Conservation (phyloP, 2,797 vertebrate genomes). For the Diplodus puntazzo region DNA sequence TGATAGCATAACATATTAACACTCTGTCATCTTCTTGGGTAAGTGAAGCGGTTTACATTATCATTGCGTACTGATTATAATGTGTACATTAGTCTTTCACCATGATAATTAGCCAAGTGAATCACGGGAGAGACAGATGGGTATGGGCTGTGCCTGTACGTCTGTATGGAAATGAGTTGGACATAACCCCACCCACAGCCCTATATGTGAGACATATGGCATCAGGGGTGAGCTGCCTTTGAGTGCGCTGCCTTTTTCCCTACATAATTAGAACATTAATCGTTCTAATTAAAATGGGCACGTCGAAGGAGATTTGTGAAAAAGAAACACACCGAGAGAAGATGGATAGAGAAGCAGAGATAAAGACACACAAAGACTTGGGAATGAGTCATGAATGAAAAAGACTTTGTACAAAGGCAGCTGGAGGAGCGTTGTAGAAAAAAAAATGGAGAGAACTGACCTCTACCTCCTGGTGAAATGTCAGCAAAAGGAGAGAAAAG, state of each 20-base stretch:
- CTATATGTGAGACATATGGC: constrained; percentile 64
- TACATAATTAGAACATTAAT: constrained; percentile 74
- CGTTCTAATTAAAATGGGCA: constrained; percentile 65
- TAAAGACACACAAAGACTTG: constrained; percentile 52
- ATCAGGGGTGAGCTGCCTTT: constrained; percentile 39
- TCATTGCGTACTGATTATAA: constrained; percentile 58
- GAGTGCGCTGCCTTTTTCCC: constrained; percentile 17
- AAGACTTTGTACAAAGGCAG: constrained; percentile 66
- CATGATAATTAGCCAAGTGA: constrained; percentile 64
- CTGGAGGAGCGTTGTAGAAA: constrained; percentile 30
- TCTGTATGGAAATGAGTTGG: constrained; percentile 70
- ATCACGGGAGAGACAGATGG: constrained; percentile 55
- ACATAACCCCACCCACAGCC: constrained; percentile 44
- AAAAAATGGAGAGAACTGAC: constrained; percentile 86
- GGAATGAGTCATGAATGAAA: constrained; percentile 58
- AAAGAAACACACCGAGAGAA: neutral
- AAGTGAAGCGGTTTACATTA: constrained; percentile 52
- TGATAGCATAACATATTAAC: constrained; percentile 36
- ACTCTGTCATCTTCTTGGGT: constrained; percentile 39
- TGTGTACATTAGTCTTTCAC: constrained; percentile 55
- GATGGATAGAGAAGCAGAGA: constrained; percentile 39
- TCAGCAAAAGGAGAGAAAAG: constrained; percentile 73
- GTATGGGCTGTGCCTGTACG: constrained; percentile 27
- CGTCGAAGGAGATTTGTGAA: constrained; percentile 37
- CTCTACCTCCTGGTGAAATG: constrained; percentile 92